Percentiles rank a stretch among this genome's conserved stretches.
Evolutionary conservation across 2,113 vertebrate genomes (phyloP).

Genomic region (Trichechus manatus): DNA sequence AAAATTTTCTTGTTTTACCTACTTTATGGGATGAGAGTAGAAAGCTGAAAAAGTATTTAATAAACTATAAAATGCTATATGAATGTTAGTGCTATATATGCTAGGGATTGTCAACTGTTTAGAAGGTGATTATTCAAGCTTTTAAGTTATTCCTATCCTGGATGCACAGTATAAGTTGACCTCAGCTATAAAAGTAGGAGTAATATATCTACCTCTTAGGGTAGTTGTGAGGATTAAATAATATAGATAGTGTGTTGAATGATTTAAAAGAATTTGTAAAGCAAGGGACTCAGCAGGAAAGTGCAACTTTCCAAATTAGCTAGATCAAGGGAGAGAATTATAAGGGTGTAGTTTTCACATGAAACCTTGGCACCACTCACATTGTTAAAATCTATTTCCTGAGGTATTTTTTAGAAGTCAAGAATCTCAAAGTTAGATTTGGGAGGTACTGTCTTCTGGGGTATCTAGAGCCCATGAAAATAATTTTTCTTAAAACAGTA

Average conservation of each 20-base stretch:
- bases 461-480: not conserved
- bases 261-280: conserved; percentile 32
- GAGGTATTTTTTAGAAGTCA: not conserved
- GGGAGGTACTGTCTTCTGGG: not conserved
- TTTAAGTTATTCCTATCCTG: conserved; percentile 31
- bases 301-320: not conserved
- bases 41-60: not conserved
- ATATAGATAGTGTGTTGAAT: not conserved
- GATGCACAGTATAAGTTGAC: not conserved
- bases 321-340: conserved; percentile 33
- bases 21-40: not conserved
- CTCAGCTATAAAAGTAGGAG: conserved; percentile 48
- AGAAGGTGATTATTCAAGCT: conserved; percentile 1
- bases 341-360: not conserved
- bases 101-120: not conserved
- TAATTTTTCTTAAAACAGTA: conserved; percentile 34
- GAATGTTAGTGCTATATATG: not conserved
- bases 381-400: conserved; percentile 19
- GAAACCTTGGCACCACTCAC: not conserved
- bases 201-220: conserved; percentile 29
- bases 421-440: not conserved
- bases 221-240: conserved; percentile 36
- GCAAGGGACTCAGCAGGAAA: not conserved
- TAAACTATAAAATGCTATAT: conserved; percentile 41
- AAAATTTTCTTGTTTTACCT: not conserved